Conservation (phyloP, 2,797 vertebrate species). For the Lithobates sylvaticus region DNA sequence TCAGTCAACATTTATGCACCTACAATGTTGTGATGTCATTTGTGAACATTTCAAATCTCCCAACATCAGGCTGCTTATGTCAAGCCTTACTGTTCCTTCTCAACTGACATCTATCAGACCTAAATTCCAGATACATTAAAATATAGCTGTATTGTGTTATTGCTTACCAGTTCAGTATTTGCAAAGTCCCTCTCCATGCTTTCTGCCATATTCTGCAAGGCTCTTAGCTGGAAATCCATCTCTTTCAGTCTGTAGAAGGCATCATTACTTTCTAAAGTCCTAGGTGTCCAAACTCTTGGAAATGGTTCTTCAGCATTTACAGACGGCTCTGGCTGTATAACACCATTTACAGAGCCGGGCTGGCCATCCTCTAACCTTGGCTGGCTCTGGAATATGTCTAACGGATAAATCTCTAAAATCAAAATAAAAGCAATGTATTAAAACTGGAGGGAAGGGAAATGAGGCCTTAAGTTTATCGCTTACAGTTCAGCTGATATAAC, state of each 20-base stretch:
- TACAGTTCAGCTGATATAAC: too few species aligned
- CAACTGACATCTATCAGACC: too few species aligned
- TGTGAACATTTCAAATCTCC: not conserved
- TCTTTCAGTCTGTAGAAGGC: constrained; percentile 79
- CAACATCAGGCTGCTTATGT: not conserved
- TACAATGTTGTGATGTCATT: not conserved
- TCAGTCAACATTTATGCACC: too few species aligned
- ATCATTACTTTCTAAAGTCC: constrained; percentile 64
- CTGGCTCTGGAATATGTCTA: constrained; percentile 17
- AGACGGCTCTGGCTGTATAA: constrained; percentile 62
- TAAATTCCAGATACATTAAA: not conserved
- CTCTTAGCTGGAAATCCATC: constrained; percentile 81
- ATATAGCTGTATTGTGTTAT: not conserved
- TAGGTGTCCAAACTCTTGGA: not conserved
- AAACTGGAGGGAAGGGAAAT: too few species aligned
- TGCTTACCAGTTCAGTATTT: constrained; percentile 75
- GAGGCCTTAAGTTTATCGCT: too few species aligned
- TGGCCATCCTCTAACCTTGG: constrained; percentile 42
- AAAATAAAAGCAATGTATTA: not conserved
- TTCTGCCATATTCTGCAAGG: constrained; percentile 85
- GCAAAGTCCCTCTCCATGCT: constrained; percentile 85
- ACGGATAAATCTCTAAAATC: not conserved
- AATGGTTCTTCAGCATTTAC: constrained; percentile 34
- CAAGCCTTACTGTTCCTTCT: not conserved
- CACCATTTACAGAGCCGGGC: constrained; percentile 53